Evolutionary conservation across 2,888 invertebrate species (phyloP).

Genomic region (Platycnemis pennipes): DNA sequence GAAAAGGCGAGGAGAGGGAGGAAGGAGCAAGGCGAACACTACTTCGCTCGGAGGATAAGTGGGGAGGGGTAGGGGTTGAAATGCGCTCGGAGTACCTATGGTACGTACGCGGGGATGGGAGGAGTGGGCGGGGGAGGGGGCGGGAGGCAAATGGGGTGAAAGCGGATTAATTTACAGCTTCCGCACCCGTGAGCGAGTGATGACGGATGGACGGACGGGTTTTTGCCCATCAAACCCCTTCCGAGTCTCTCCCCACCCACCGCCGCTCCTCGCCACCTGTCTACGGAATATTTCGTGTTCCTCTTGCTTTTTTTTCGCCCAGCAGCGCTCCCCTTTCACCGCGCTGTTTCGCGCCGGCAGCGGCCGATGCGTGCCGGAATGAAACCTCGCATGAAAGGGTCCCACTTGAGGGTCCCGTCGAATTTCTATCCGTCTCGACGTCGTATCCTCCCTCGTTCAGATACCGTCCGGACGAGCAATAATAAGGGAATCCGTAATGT

Average conservation of each 20-base stretch:
- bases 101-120: not conserved
- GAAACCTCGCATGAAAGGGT: not conserved
- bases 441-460: not conserved
- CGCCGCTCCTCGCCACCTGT: not conserved
- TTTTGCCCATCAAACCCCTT: constrained; percentile 14
- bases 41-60: not conserved
- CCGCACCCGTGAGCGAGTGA: constrained; percentile 12
- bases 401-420: not conserved
- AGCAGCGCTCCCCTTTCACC: too few species aligned
- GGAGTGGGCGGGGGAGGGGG: not conserved
- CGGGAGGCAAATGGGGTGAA: constrained; percentile 7
- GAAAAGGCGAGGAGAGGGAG: not conserved
- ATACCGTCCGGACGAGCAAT: not conserved
- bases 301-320: not conserved
- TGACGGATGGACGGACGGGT: constrained; percentile 8
- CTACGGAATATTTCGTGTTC: not conserved
- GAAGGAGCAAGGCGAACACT: not conserved
- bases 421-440: not conserved
- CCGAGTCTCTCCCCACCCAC: not conserved
- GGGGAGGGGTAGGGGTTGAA: too few species aligned
- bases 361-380: not conserved
- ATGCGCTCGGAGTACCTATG: too few species aligned
- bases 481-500: not conserved
- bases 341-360: constrained; percentile 8
- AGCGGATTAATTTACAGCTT: constrained; percentile 39